Percentiles rank a stretch among this genome's conserved stretches.
Conservation (phyloP, 2,888 invertebrate genomes). For the Crossocerus cetratus region DNA sequence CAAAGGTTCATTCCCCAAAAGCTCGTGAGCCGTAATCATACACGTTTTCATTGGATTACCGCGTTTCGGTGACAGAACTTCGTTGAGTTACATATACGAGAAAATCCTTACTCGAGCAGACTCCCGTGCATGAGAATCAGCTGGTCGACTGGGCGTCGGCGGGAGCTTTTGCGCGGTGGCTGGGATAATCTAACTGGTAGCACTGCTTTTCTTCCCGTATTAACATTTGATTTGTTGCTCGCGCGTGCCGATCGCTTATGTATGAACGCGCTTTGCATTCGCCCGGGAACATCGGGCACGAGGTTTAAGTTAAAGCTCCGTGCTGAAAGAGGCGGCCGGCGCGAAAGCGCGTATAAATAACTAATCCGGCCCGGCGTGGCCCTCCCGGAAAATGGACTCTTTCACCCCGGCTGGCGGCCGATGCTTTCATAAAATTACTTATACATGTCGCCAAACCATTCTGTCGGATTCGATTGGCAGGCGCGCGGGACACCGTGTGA, state of each 20-base stretch:
- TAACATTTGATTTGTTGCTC: conserved; percentile 7
- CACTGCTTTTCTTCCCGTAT: background rate
- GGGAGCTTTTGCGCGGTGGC: too few species aligned
- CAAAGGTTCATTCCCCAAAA: too few species aligned
- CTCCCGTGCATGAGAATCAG: too few species aligned
- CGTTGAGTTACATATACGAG: too few species aligned
- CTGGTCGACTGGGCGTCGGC: too few species aligned
- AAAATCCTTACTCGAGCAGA: too few species aligned
- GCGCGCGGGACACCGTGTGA: too few species aligned
- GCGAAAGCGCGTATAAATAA: conserved; percentile 1
- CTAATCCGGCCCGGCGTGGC: background rate
- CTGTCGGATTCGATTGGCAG: background rate
- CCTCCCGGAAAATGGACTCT: background rate
- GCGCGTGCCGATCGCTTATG: conserved; percentile 23
- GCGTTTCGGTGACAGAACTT: too few species aligned
- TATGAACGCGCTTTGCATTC: conserved; percentile 31
- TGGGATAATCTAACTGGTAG: too few species aligned
- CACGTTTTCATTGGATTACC: too few species aligned
- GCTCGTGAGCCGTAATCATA: too few species aligned
- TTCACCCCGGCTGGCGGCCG: background rate
- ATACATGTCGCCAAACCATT: conserved; percentile 1
- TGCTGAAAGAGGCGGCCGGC: background rate
- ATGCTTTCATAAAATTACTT: conserved; percentile 1
- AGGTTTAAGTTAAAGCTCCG: conserved; percentile 8
- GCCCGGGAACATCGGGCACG: conserved; percentile 15